A percentile compares a stretch with the other conserved stretches of the same genome.
phyloP scores from a whole-genome alignment of 1,140 invertebrate species.

The Aphaenogaster floridana region DNA sequence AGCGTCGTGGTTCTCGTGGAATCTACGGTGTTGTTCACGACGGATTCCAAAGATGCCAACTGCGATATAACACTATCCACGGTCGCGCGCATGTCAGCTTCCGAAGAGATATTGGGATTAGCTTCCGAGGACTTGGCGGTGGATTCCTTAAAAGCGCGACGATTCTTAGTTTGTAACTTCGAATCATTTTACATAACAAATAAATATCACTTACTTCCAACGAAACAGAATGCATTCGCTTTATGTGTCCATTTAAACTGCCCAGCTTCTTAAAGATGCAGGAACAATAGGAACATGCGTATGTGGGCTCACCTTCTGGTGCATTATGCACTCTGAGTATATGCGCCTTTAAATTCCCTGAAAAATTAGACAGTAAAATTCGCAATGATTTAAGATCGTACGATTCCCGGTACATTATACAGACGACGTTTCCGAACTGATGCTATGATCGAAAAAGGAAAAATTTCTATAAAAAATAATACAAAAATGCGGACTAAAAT shows the following conservation, averaged over 20 bases:
- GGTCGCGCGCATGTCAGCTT: conserved; percentile 77
- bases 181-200: not conserved
- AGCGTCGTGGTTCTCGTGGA: conserved; percentile 29
- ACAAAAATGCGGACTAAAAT: conserved; percentile 1
- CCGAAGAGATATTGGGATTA: conserved; percentile 71
- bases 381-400: not conserved
- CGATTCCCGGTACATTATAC: not conserved
- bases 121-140: not conserved
- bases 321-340: conserved; percentile 90
- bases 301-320: conserved; percentile 87
- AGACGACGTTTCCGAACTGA: not conserved
- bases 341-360: conserved; percentile 91
- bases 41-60: conserved; percentile 74
- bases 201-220: conserved; percentile 61
- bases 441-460: not conserved
- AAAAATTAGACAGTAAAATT: conserved; percentile 22
- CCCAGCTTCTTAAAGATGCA: conserved; percentile 91
- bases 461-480: not conserved
- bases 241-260: conserved; percentile 91
- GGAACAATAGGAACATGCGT: conserved; percentile 90
- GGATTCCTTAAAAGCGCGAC: not conserved
- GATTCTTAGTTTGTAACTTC: not conserved
- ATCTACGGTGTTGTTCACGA: conserved; percentile 59
- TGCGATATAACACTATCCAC: conserved; percentile 78
- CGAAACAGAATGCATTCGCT: conserved; percentile 85